These are phyloP conservation scores for Rhizoglyphus robini DNA, from an alignment of 1,140 invertebrate genomes.

Conservation along the genomic window DNA sequence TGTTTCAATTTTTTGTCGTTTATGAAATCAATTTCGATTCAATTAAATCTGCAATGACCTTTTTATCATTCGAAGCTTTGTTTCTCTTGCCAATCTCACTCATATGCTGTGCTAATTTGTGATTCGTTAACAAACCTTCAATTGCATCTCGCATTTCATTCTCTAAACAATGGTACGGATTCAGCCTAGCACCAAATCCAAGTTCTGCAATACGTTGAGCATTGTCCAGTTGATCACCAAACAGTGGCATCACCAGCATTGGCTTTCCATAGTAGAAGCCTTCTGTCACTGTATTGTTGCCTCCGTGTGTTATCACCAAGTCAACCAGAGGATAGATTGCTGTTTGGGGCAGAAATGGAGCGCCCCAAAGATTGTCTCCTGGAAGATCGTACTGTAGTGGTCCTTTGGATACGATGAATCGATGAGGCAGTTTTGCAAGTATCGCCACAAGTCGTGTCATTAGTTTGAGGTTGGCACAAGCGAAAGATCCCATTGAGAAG, in stretches of 20 bases:
- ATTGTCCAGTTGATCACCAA: slow-evolving; percentile 24
- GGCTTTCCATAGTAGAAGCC: slow-evolving; percentile 19
- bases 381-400: not conserved
- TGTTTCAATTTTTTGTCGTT: no score
- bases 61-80: not conserved
- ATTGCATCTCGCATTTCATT: slow-evolving; percentile 11
- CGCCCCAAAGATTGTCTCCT: slow-evolving; percentile 18
- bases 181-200: slow-evolving; percentile 9
- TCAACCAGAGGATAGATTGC: slow-evolving; percentile 13
- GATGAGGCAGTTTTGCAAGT: not conserved
- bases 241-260: slow-evolving; percentile 11
- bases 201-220: slow-evolving; percentile 20
- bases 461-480: not conserved
- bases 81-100: not conserved
- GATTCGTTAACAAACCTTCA: slow-evolving; percentile 1
- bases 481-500: slow-evolving; percentile 19
- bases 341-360: slow-evolving; percentile 13
- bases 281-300: slow-evolving; percentile 18
- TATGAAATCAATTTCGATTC: no score
- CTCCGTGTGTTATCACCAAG: slow-evolving; percentile 20
- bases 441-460: slow-evolving; percentile 13
- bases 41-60: slow-evolving; percentile 8
- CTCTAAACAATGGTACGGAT: slow-evolving; percentile 12
- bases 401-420: slow-evolving; percentile 19
- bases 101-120: not conserved